Evolutionary conservation across 2,888 invertebrate genomes (phyloP).

Genomic region (Alloplasta piceator): DNA sequence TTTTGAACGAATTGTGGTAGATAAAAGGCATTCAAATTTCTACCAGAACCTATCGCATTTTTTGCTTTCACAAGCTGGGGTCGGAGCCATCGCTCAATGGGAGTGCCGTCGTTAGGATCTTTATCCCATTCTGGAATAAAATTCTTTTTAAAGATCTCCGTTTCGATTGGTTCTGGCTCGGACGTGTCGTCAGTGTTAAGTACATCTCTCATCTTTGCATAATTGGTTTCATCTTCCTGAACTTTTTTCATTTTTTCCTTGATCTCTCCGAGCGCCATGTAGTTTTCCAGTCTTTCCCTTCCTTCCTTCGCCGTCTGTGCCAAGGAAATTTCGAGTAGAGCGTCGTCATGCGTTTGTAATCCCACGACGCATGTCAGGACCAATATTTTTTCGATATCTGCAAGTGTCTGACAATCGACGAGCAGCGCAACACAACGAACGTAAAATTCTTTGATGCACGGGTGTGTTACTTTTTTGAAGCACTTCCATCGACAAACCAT

Average conservation of each 20-base stretch:
- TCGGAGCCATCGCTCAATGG: too few relatives aligned
- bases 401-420: slow-evolving; percentile 11
- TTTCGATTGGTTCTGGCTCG: too few relatives aligned
- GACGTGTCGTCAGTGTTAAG: neutral
- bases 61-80: too few relatives aligned
- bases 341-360: slow-evolving; percentile 11
- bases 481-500: slow-evolving; percentile 51
- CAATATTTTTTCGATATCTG: slow-evolving; percentile 7
- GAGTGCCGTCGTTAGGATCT: too few relatives aligned
- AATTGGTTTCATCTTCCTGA: neutral
- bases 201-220: neutral
- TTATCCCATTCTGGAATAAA: neutral
- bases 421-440: slow-evolving; percentile 49
- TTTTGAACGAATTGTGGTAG: slow-evolving; percentile 29
- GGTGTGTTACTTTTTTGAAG: slow-evolving; percentile 36
- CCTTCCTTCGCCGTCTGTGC: neutral
- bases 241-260: neutral
- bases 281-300: neutral
- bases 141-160: neutral
- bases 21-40: slow-evolving; percentile 33
- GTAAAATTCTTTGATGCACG: slow-evolving; percentile 54
- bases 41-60: neutral
- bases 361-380: slow-evolving; percentile 21
- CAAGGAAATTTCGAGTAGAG: neutral
- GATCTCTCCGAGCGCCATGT: slow-evolving; percentile 5